These are phyloP conservation scores for Coptodon rendalli DNA, from an alignment of 2,113 vertebrate genomes.

Conservation along the genomic window DNA sequence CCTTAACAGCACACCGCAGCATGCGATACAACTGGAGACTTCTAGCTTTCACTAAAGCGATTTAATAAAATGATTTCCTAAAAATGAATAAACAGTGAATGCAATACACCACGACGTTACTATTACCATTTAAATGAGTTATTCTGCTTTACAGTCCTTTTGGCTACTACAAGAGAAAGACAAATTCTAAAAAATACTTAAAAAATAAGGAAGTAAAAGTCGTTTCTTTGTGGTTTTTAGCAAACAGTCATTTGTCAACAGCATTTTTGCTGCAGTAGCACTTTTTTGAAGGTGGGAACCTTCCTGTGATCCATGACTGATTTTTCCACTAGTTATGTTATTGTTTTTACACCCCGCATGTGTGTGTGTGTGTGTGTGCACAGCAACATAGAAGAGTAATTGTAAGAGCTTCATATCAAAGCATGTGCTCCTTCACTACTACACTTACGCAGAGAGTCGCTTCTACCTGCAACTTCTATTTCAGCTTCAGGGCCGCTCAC, in stretches of 20 bases:
- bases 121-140: background rate
- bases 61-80: background rate
- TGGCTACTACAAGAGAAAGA: background rate
- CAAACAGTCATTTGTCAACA: background rate
- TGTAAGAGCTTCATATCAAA: background rate
- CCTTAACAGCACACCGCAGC: background rate
- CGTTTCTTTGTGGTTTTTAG: background rate
- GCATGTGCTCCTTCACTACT: background rate
- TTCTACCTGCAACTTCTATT: background rate
- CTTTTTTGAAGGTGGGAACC: background rate
- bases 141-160: background rate
- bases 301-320: background rate
- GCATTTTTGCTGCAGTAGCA: background rate
- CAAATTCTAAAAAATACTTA: fast-evolving
- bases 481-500: background rate
- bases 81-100: background rate
- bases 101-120: fast-evolving
- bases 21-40: background rate
- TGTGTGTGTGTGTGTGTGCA: background rate
- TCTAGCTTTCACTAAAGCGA: background rate
- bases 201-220: background rate
- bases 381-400: background rate
- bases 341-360: background rate
- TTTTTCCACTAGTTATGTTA: background rate
- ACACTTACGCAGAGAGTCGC: background rate